phyloP scores from a whole-genome alignment of 2,797 vertebrate species.

The Epinephelus awoara region DNA sequence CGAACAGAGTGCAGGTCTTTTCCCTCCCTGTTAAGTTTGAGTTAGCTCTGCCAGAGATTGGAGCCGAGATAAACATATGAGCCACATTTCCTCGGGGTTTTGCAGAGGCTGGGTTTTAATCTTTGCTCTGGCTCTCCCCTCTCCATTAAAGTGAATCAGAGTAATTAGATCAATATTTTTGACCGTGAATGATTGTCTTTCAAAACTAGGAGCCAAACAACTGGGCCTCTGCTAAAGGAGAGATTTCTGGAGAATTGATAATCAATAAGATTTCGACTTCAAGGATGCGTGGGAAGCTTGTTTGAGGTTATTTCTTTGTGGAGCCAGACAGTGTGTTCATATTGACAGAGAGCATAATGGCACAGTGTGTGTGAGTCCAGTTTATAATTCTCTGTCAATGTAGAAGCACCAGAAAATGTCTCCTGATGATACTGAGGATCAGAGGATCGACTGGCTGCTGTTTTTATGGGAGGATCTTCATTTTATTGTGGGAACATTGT shows the following conservation, averaged over 20 bases:
- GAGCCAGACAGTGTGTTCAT: slow-evolving; percentile 21
- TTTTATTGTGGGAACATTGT: slow-evolving; percentile 16
- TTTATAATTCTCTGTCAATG: slow-evolving; percentile 22
- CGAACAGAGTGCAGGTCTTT: slow-evolving; percentile 36
- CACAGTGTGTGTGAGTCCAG: slow-evolving; percentile 15
- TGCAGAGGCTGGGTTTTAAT: slow-evolving; percentile 33
- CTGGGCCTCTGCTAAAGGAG: not conserved
- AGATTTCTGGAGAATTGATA: slow-evolving; percentile 38
- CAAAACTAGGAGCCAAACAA: slow-evolving; percentile 27
- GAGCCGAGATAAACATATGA: slow-evolving; percentile 61
- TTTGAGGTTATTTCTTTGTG: slow-evolving; percentile 32
- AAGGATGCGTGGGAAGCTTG: slow-evolving; percentile 29
- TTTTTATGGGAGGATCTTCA: slow-evolving; percentile 1
- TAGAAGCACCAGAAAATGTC: not conserved
- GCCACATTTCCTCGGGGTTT: slow-evolving; percentile 52
- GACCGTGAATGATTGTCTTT: slow-evolving; percentile 36
- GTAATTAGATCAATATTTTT: slow-evolving; percentile 71
- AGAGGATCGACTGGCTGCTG: not conserved
- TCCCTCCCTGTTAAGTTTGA: slow-evolving; percentile 20
- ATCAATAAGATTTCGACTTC: slow-evolving; percentile 44
- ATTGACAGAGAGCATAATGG: slow-evolving; percentile 42
- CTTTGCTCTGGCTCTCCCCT: slow-evolving; percentile 28
- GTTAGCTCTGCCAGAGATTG: slow-evolving; percentile 27
- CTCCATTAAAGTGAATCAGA: slow-evolving; percentile 47
- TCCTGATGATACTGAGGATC: slow-evolving; percentile 12